These are phyloP conservation scores for Dendroctonus valens DNA, from an alignment of 1,140 invertebrate genomes.

Conservation along the genomic window DNA sequence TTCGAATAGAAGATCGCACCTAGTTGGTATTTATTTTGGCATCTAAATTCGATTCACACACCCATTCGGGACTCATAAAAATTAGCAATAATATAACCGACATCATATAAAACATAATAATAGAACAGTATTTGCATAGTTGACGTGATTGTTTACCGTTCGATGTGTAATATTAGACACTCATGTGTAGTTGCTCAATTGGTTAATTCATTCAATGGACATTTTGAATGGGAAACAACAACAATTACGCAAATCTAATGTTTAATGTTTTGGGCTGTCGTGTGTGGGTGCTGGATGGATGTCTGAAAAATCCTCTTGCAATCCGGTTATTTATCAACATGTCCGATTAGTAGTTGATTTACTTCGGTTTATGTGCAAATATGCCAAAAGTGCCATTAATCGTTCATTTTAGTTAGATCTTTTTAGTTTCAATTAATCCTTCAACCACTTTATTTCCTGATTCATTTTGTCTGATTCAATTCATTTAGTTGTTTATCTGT, in stretches of 20 bases:
- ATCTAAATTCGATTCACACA: too few relatives aligned
- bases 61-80: neutral
- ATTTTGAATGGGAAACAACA: neutral
- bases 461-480: neutral
- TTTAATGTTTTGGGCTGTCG: too few relatives aligned
- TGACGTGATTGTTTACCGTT: slow-evolving; percentile 22
- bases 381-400: too few relatives aligned
- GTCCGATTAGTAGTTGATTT: too few relatives aligned
- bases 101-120: slow-evolving; percentile 18
- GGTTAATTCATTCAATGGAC: slow-evolving; percentile 7
- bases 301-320: too few relatives aligned
- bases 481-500: neutral
- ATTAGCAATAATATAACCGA: slow-evolving; percentile 5
- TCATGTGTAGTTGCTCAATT: slow-evolving; percentile 4
- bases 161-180: slow-evolving; percentile 17
- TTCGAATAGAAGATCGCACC: too few relatives aligned
- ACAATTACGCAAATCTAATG: neutral
- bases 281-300: too few relatives aligned
- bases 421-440: neutral
- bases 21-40: too few relatives aligned
- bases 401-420: neutral
- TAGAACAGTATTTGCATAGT: slow-evolving; percentile 26
- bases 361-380: too few relatives aligned
- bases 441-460: neutral
- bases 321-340: too few relatives aligned